Evolutionary conservation across 1,140 invertebrate genomes (phyloP), one percentile per base, ranked within the genome.

Genomic region (Battus philenor): DNA sequence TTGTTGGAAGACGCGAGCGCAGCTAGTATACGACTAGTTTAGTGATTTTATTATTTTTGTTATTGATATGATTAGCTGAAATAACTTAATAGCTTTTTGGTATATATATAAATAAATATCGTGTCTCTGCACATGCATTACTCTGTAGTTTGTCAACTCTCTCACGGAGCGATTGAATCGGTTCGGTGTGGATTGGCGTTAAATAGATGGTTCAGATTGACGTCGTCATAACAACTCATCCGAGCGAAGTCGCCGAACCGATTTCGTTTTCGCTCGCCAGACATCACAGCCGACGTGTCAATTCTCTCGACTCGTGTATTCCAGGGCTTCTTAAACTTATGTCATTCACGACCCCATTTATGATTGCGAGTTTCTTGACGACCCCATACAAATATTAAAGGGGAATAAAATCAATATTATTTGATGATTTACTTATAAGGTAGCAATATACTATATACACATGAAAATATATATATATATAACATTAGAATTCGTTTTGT

Each of bases 181-280:
- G 17, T 52, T 47, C 36, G 50, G 47, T 47, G 38, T 44, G 38
- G 44, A 52, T 52, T 52, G 44, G 50, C 44, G 50, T 53, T 53
- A 53, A 53, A 53, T 53, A 46, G 50, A 53, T 53, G 47, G 47
- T 53, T 47, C 44, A 47, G 50, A 53, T 32, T 53, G 38, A 53
- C 39, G 45, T 47, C 26, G 50, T 36, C 31, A 36, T 12, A 43
- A 29, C 26, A 32, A 31, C 20, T 26, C 9, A 2, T 11, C n/a
- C 32, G 10, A 7, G 26, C 26, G 27, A 13, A 16, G 15, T 8
- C 29, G 24, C 24, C 20, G 10, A 41, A 27, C 24, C 26, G 9
- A 41, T 41, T 41, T 41, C 17, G 26, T 15, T 41, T 41, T 41
- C 26, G n/a, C n/a, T n/a, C n/a, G n/a, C n/a, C n/a, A n/a, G n/a